Base-by-base conservation (phyloP, 2,113 vertebrate genomes). In the Mormoops blainvillei region DNA sequence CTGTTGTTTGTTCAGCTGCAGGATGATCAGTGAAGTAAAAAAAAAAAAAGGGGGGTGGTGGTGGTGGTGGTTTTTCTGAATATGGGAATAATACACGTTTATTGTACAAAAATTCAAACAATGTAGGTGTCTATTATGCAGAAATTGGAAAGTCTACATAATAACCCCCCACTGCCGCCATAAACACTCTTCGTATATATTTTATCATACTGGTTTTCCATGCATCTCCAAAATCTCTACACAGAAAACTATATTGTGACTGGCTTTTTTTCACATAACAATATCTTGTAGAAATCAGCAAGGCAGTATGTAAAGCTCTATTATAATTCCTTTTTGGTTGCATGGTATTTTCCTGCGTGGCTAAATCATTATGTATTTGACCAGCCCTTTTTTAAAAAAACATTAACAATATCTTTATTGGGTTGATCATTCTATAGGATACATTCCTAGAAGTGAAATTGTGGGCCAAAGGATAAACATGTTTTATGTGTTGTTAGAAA, bases 1-100 rank as follows among this genome's bases (percentile, higher is more conserved):
- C n/a, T 76, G 36, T 20, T 96, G 54, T 97, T 95, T 97, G 77
- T 81, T 90, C 95, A 96, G 93, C 84, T 97, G 88, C 78, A 76
- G 65, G 36, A 74, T 81, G 68, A 65, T 33, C 31, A 38, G n/a
- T 19, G 74, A 77, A 58, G 43, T 77, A 0, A n/a, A 78, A 93
- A 87, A 45, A 14, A 63, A 82, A 54, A 68, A 28, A 54, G 78
- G 68, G 38, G n/a, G n/a, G n/a, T n/a, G n/a, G n/a, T n/a, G n/a
- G n/a, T n/a, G n/a, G n/a, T n/a, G n/a, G 20, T 3, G 0, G 36
- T 84, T 93, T 71, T 85, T 92, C 48, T 89, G 48, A 78, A 31
- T 94, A 73, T 71, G 31, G 33, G 94, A 92, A 85, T 58, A 50
- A 87, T 77, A 70, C 4, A 14, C 14, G 45, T 19, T 85, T 8